Evolutionary conservation across 2,113 vertebrate genomes (phyloP).

Genomic region (Dermatemys mawii): DNA sequence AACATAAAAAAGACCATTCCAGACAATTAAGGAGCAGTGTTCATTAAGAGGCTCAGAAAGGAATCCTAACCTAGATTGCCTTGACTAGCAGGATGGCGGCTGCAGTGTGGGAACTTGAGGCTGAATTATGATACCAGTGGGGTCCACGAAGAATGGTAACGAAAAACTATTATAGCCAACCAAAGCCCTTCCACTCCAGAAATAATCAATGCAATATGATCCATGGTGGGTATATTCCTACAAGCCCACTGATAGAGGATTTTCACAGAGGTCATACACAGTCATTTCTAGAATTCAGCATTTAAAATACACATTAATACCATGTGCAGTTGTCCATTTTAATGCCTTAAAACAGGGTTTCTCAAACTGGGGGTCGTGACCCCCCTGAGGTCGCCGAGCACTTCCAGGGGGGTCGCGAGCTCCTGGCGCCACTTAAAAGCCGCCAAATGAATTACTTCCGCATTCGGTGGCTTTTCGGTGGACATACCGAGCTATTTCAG

Average conservation of each 20-base stretch:
- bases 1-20: neutral
- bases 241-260: accelerated
- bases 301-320: accelerated
- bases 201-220: neutral
- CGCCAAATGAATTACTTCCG: too few relatives aligned
- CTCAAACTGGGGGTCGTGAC: too few relatives aligned
- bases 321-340: accelerated
- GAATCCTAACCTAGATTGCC: neutral
- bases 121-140: neutral
- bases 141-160: neutral
- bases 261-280: neutral
- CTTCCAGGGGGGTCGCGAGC: too few relatives aligned
- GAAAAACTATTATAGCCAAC: neutral
- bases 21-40: neutral
- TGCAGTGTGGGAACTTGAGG: neutral
- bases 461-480: too few relatives aligned
- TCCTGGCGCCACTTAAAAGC: too few relatives aligned
- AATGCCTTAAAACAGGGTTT: neutral
- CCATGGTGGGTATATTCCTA: accelerated
- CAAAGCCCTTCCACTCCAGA: neutral
- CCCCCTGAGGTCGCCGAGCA: too few relatives aligned
- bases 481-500: too few relatives aligned
- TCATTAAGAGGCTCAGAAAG: neutral
- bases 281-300: neutral
- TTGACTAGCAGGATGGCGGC: neutral